Conservation (phyloP, 2,797 vertebrate species). For the Botia kubotai region DNA sequence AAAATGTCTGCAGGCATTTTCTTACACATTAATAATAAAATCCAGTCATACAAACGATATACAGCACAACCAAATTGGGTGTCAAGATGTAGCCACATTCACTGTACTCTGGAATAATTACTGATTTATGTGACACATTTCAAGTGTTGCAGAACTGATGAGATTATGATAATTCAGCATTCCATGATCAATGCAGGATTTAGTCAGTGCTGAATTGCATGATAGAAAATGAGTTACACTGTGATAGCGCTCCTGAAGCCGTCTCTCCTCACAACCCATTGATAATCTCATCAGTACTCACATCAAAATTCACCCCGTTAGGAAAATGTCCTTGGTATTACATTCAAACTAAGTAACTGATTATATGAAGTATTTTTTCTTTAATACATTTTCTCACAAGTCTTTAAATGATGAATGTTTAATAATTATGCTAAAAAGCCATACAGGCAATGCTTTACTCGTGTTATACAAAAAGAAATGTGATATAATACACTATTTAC, state of each 20-base stretch:
- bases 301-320: not conserved
- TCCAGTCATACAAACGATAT: conserved; percentile 27
- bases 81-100: conserved; percentile 28
- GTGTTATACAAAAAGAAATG: no score
- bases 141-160: conserved; percentile 35
- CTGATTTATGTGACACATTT: conserved; percentile 29
- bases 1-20: conserved; percentile 40
- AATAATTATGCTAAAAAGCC: not conserved
- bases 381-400: not conserved
- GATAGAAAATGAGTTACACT: not conserved
- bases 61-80: conserved; percentile 29
- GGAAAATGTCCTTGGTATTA: conserved; percentile 1
- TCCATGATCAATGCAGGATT: conserved; percentile 38
- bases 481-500: not conserved
- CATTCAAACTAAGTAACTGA: not conserved
- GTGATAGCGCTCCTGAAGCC: not conserved
- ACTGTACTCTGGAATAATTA: conserved; percentile 34
- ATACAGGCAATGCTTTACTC: no score
- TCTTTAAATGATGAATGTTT: not conserved
- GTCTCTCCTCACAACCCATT: conserved; percentile 4
- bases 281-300: conserved; percentile 18
- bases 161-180: conserved; percentile 33
- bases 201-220: conserved; percentile 3
- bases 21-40: conserved; percentile 36
- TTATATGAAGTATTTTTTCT: not conserved